Conservation (phyloP, 1,140 invertebrate genomes). For the honey bee (Apis mellifera) region Amel_HAv3.1 CM009935.2:8105501-8106000, state of each 20-base stretch:
- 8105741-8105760: neutral
- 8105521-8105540: too few relatives aligned
- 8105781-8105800: too few relatives aligned
- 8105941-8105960: neutral
- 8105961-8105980: neutral
- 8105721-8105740: neutral
- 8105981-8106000: conserved; percentile 36
- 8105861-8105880: conserved; percentile 15
- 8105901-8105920: neutral
- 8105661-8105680: neutral
- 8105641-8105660: neutral
- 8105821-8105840: too few relatives aligned
- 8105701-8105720: neutral
- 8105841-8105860: too few relatives aligned
- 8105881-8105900: too few relatives aligned
- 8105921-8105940: conserved; percentile 11
- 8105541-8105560: too few relatives aligned
- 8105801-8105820: neutral
- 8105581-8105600: too few relatives aligned
- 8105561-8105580: too few relatives aligned
- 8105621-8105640: neutral
- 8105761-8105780: neutral
- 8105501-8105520: too few relatives aligned
- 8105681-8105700: neutral
- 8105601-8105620: too few relatives aligned